Evolutionary conservation across 2,888 invertebrate genomes (phyloP), one percentile per base, ranked within the genome.

Genomic region (Gymnocheta viridis): DNA sequence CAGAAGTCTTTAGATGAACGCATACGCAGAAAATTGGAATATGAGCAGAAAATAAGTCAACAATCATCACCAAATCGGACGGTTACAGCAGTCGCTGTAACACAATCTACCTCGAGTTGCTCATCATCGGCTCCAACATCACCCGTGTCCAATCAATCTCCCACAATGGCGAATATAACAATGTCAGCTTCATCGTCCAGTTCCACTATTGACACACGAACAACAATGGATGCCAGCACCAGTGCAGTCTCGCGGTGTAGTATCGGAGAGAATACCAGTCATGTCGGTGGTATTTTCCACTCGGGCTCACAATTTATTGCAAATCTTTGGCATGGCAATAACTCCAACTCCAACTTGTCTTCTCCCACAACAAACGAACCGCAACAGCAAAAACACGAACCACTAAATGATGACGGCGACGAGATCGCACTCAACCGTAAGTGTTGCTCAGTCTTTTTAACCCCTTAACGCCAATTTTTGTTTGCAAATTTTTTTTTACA

Each of bases 281-380:
- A 72, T 9, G 82, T 88, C 22, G 79, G 87, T 17, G 93, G 93
- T 58, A 89, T 93, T 77, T 91, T 93, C 17, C 91, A 92, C 17
- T 92, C 93, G 27, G 93, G 94, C 70, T 94, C 95, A 85, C 94
- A 94, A 87, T 95, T 95, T 89, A 91, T 95, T 7, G 94, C 94
- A 86, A 93, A 94, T 89, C 92, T 95, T 86, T 94, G 94, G 91
- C 94, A 94, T 87, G 92, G 93, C 89, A 92, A 89, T 88, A 85
- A 83, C 5, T 19, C 62, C 0, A 41, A 49, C 14, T 79, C 70
- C 4, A 79, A 70, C 32, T 70, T 54, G 12, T 54, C 78, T 5
- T 70, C 62, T 12, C 78, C 69, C 0, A 54, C 51, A 56, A 35
- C 35, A 6, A 64, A 24, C 17, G 56, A 76, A n/a, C 22, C 41